Evolutionary conservation across 1,140 invertebrate genomes (phyloP), one percentile per base, ranked within the genome.

Genomic region (Cotesia chilonis): DNA sequence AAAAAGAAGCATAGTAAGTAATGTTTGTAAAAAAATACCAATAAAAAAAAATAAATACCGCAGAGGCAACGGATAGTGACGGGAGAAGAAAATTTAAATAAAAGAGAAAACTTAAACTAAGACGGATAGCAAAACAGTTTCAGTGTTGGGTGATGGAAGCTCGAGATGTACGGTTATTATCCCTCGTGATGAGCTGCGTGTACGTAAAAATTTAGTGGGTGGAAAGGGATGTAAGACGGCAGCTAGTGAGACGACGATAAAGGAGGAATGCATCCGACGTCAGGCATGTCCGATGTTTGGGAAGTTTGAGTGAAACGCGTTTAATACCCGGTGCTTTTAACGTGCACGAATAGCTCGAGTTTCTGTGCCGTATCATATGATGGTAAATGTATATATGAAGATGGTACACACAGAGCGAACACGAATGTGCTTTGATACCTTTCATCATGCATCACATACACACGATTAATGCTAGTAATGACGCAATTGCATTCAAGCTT

Each of bases 241-340:
- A 35, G 69, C 20, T 14, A 57, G 47, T 17, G 65, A n/a, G 47
- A 28, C 64, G 14, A 38, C 59, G 65, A 71, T 74, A 74, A 74
- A 74, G 73, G 52, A 41, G 69, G 64, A 74, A 74, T 74, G 73
- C 65, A 59, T 20, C 69, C 64, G 47, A 68, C 37, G 70, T 51
- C 70, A 54, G 65, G 69, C 73, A 71, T 74, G 69, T 71, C 73
- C 73, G 69, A 74, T 57, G 41, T 71, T 71, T 74, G 61, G 35
- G 73, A 71, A 74, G 73, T 74, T 74, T 74, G 70, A 74, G 69
- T 74, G 66, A 74, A 74, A 74, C 64, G 69, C 73, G 70, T 74
- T 74, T 71, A 74, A 71, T 74, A 66, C 73, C 60, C 28, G 28
- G 55, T 60, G 55, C 73, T 74, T 74, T 47, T 74, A 70, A 74